Percentiles rank a stretch among this genome's conserved stretches.
These are phyloP conservation scores for Gortyna flavago DNA, from an alignment of 2,888 invertebrate species.

Conservation along the genomic window DNA sequence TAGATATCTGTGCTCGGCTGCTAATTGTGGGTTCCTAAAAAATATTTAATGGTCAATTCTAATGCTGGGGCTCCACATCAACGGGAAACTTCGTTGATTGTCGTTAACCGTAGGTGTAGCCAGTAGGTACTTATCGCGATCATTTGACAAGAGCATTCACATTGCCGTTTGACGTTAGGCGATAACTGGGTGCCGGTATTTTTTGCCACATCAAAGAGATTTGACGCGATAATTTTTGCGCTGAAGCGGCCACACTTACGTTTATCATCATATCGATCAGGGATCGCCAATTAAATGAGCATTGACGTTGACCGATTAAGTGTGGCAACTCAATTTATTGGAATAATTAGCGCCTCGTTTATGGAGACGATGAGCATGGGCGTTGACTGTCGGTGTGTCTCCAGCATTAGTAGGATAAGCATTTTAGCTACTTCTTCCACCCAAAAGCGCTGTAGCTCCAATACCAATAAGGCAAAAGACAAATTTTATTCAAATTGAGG, in stretches of 20 bases:
- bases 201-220: not conserved
- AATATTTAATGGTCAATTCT: not conserved
- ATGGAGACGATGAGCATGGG: too few species aligned
- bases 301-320: too few species aligned
- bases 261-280: too few species aligned
- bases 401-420: not conserved
- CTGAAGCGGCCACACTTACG: not conserved
- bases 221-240: too few species aligned
- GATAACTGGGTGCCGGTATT: not conserved
- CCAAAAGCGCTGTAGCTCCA: not conserved
- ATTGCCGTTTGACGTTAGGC: not conserved
- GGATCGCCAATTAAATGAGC: not conserved
- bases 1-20: too few species aligned
- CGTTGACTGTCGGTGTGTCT: not conserved
- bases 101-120: not conserved
- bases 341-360: too few species aligned
- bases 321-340: too few species aligned
- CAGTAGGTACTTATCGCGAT: too few species aligned
- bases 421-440: too few species aligned
- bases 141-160: not conserved
- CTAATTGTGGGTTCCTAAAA: not conserved
- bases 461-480: not conserved
- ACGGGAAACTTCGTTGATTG: not conserved
- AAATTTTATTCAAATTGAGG: slow-evolving; percentile 29
- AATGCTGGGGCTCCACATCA: not conserved